Percentiles rank a stretch among this genome's conserved stretches.
phyloP scores from a whole-genome alignment of 2,888 invertebrate species.

The Cordylochernes scorpioides region DNA sequence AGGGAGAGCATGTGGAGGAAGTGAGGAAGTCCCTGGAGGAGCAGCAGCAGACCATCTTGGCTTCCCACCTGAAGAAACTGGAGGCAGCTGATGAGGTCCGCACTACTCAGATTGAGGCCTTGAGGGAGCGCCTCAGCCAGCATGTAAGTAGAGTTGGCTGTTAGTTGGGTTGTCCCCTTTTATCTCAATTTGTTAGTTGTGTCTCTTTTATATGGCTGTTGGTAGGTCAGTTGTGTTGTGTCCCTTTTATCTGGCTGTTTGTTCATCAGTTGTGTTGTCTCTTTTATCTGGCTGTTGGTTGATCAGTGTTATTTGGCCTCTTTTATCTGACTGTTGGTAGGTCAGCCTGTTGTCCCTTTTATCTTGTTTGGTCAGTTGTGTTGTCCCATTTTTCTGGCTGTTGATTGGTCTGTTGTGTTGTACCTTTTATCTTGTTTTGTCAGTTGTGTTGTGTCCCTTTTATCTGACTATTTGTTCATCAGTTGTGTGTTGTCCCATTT shows the following conservation, averaged over 20 bases:
- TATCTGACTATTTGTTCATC: too few species aligned
- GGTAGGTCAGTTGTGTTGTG: not conserved
- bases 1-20: constrained; percentile 12
- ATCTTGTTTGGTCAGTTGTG: too few species aligned
- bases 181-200: too few species aligned
- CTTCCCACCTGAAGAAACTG: constrained; percentile 61
- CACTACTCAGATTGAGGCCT: constrained; percentile 67
- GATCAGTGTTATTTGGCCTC: too few species aligned
- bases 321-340: too few species aligned
- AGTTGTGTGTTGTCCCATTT: too few species aligned
- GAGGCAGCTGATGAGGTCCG: constrained; percentile 61
- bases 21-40: constrained; percentile 21
- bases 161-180: not conserved
- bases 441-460: too few species aligned
- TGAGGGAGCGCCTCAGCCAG: constrained; percentile 65
- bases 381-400: too few species aligned
- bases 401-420: too few species aligned
- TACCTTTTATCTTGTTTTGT: too few species aligned
- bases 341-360: too few species aligned
- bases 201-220: not conserved
- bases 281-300: too few species aligned
- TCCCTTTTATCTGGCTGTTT: not conserved
- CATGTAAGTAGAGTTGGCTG: constrained; percentile 37
- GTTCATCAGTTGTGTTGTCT: not conserved
- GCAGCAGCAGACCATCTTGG: constrained; percentile 56